Conservation (phyloP, 2,113 vertebrate genomes). For the Lutjanus erythropterus region DNA sequence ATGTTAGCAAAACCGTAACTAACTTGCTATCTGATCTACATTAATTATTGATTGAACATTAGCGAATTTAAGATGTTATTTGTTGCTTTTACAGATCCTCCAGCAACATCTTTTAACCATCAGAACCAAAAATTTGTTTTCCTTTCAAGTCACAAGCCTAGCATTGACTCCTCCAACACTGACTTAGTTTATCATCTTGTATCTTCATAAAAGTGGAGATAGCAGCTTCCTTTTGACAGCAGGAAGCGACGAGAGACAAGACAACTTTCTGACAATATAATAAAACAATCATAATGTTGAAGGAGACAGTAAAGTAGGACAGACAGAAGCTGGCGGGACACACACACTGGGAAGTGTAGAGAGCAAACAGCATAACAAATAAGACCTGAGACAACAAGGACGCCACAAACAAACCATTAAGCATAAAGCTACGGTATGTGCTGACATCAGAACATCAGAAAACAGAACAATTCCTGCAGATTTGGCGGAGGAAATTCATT, state of each 20-base stretch:
- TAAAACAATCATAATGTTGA: slow-evolving; percentile 36
- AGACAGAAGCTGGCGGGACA: slow-evolving; percentile 23
- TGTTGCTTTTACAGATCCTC: too few species aligned
- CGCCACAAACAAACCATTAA: slow-evolving; percentile 8
- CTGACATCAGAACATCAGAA: slow-evolving; percentile 21
- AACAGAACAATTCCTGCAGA: neutral
- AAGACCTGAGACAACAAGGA: slow-evolving; percentile 46
- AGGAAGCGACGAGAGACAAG: neutral
- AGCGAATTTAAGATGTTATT: too few species aligned
- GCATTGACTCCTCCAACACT: too few species aligned
- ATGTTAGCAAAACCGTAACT: too few species aligned
- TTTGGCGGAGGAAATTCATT: neutral
- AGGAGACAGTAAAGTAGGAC: slow-evolving; percentile 43
- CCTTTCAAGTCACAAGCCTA: too few species aligned
- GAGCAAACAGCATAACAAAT: slow-evolving; percentile 60
- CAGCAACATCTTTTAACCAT: too few species aligned
- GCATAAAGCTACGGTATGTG: slow-evolving; percentile 25
- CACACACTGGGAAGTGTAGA: slow-evolving; percentile 8
- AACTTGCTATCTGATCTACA: too few species aligned
- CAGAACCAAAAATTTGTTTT: too few species aligned
- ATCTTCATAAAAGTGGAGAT: neutral
- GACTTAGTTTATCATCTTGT: too few species aligned
- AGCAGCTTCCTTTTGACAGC: neutral
- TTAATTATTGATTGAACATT: too few species aligned
- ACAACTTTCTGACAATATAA: neutral